Evolutionary conservation across 2,113 vertebrate species (phyloP), one percentile per base, ranked within the genome.

Genomic region (Phylloscopus trochilus): DNA sequence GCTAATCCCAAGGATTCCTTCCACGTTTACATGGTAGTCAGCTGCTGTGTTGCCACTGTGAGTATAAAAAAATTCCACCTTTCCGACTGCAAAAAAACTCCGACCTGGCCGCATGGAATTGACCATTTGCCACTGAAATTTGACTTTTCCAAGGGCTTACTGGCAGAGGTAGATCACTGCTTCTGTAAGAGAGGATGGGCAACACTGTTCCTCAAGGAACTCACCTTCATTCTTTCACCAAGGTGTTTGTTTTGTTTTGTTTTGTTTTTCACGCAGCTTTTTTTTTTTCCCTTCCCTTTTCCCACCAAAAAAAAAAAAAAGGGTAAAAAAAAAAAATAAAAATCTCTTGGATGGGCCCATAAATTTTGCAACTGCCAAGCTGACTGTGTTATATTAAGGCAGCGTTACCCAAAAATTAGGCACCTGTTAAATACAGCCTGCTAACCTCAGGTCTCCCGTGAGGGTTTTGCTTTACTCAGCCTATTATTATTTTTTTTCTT

Each of bases 381-480:
- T 95, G 96, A 98, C 98, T 98, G 97, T 96, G 97, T 98, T 98
- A 98, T 97, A 97, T 98, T 98, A 98, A 98, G 98, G 98, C 98
- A 98, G 98, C 97, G 14, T 97, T 94, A 97, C 96, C 98, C 97
- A 94, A 96, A 96, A 97, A 97, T 95, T 91, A 98, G 98, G 98
- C 98, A 98, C 98, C 97, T 97, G 96, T 96, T 96, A 96, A 96
- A 95, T 92, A 96, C 97, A 96, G 98, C 97, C 97, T 97, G 95
- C 83, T 97, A 96, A 92, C 97, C 60, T 89, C 97, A 89, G 97
- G 93, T 94, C 97, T 89, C 19, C 60, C 14, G 7, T 86, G 86
- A 94, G 94, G 70, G 94, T 93, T 97, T 91, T 87, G 96, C 96
- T 97, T 96, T 91, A 87, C 97, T 97, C 95, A 97, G 93, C 97